Conservation (phyloP, 2,888 invertebrate genomes). For the Nyleta sp. region DNA sequence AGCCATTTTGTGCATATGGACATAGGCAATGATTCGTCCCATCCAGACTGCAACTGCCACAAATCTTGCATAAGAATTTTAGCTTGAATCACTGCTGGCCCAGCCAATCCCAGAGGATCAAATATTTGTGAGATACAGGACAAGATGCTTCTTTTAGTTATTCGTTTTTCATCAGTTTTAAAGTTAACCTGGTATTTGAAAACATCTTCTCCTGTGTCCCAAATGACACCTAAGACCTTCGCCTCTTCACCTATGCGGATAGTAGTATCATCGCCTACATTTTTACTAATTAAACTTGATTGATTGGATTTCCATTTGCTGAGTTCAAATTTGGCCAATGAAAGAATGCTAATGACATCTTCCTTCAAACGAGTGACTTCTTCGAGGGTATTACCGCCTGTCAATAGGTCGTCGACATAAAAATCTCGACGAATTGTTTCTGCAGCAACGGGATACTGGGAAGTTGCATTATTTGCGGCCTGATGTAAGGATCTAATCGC, state of each 20-base stretch:
- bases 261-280: background rate
- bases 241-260: background rate
- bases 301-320: constrained; percentile 45
- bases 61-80: constrained; percentile 14
- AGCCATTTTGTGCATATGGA: background rate
- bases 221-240: constrained; percentile 1
- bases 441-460: background rate
- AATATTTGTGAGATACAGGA: constrained; percentile 11
- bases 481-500: constrained; percentile 31
- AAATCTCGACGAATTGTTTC: constrained; percentile 16
- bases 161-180: background rate
- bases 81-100: background rate
- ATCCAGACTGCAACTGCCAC: background rate
- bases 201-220: constrained; percentile 7
- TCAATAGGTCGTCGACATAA: constrained; percentile 37
- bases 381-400: background rate
- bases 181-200: constrained; percentile 8
- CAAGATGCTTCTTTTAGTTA: background rate
- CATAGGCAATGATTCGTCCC: constrained; percentile 5
- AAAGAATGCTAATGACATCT: constrained; percentile 7
- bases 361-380: background rate
- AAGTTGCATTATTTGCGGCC: background rate
- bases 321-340: constrained; percentile 34
- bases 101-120: constrained; percentile 13
- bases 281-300: background rate